phyloP scores from a whole-genome alignment of 2,113 vertebrate genomes.

The Dicerorhinus sumatrensis region DNA sequence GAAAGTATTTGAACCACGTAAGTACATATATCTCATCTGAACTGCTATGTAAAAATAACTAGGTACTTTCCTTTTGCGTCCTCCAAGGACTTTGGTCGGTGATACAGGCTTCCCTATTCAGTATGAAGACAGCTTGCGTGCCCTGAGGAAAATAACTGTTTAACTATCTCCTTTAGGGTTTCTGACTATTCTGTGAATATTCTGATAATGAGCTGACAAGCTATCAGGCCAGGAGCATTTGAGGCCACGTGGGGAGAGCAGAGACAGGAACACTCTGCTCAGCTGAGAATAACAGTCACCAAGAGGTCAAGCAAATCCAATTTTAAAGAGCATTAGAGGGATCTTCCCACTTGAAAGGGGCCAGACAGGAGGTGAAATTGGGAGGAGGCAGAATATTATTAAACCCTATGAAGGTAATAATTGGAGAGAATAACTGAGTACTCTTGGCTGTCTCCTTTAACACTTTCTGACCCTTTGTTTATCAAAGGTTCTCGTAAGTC shows the following conservation, averaged over 20 bases:
- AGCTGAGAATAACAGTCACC: neutral
- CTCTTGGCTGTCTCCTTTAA: neutral
- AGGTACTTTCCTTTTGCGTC: neutral
- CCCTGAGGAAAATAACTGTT: neutral
- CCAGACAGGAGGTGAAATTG: neutral
- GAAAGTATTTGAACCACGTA: neutral
- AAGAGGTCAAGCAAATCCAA: conserved; percentile 29
- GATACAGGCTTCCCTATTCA: neutral
- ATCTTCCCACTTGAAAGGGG: neutral
- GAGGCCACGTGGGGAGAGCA: neutral
- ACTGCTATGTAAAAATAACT: neutral
- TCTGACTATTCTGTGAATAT: neutral
- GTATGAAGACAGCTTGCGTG: neutral
- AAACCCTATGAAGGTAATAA: neutral
- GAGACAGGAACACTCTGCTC: neutral
- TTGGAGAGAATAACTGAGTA: neutral
- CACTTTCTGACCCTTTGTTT: neutral
- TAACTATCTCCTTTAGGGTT: neutral
- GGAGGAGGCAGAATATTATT: neutral
- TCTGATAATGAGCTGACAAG: conserved; percentile 10
- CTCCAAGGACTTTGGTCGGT: neutral
- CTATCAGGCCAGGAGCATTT: neutral
- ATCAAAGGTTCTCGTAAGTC: neutral
- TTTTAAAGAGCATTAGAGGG: conserved; percentile 1
- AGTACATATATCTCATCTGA: neutral